Base-by-base conservation (phyloP, 2,797 vertebrate species). In the Gadopsis bispinosus region DNA sequence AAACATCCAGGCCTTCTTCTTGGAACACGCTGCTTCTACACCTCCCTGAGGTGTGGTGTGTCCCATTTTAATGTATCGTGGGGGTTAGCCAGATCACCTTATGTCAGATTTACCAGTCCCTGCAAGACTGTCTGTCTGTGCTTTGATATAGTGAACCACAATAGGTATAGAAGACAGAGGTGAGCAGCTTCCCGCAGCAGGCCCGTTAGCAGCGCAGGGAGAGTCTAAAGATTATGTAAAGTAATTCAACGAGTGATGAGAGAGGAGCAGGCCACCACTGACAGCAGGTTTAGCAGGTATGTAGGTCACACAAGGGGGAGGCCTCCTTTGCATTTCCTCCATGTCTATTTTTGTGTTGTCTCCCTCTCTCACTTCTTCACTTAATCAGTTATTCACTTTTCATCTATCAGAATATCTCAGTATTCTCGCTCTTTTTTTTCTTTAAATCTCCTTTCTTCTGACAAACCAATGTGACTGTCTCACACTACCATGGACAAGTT, bases 151-250 rank as follows among this genome's bases (percentile, higher is more conserved):
- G 65, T 81, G 71, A 86, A 85, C 50, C 79, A 88, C 89, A 83
- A 87, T 88, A 84, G 84, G 78, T 82, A 85, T 62, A 75, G 61
- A 83, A 84, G 83, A 80, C 73, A 72, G 84, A 75, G 74, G 83
- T 65, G 6, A 65, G 86, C 78, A 64, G 75, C 77, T 71, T 86
- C 67, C 67, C 74, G 77, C 86, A 77, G 87, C 80, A 72, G 67
- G 67, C 59, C 73, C 26, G 26, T 74, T 63, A 53, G 83, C 72
- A 75, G 83, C 66, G 39, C 74, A 37, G 51, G 79, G 75, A 91
- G 90, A 85, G 84, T 89, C 88, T 86, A 77, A 87, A 92, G 91
- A 94, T 94, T 94, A 95, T 95, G 95, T 93, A 91, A 95, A 96
- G 91, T 93, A 90, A 93, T 94, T 94, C 88, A 87, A 84, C 69